Percentiles rank a stretch among this genome's conserved stretches.
Evolutionary conservation across 2,113 vertebrate genomes (phyloP).

Genomic region (Tringa solitaria): DNA sequence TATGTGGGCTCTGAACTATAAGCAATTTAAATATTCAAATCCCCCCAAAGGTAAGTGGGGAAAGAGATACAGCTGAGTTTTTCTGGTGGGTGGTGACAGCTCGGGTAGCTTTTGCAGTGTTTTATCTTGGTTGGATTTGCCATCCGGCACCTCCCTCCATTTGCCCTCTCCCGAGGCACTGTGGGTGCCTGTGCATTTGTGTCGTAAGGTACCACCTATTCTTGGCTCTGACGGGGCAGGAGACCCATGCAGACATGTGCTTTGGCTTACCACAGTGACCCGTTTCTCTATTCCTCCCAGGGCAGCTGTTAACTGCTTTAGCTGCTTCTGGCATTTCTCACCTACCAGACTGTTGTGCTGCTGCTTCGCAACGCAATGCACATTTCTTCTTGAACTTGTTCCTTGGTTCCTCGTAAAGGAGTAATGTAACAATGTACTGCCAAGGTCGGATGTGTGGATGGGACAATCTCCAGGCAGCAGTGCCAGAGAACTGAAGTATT

Average conservation of each 20-base stretch:
- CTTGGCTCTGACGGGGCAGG: not conserved
- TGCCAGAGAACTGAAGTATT: not conserved
- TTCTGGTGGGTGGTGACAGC: not conserved
- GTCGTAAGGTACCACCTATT: not conserved
- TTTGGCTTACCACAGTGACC: not conserved
- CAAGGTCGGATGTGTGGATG: fast-evolving
- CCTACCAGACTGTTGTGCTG: not conserved
- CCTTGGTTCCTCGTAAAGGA: not conserved
- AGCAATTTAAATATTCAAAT: not conserved
- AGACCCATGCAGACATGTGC: not conserved
- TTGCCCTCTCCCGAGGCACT: not conserved
- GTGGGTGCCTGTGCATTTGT: not conserved
- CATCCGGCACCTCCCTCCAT: not conserved
- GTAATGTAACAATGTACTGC: not conserved
- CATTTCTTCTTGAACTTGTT: not conserved
- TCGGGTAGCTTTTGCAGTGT: not conserved
- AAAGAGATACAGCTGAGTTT: not conserved
- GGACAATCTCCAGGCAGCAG: not conserved
- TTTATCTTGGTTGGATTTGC: not conserved
- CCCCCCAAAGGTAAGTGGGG: not conserved
- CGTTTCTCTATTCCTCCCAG: not conserved
- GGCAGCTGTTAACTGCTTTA: not conserved
- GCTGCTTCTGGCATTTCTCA: not conserved
- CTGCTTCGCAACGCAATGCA: fast-evolving
- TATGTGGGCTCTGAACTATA: not conserved